Base-by-base conservation (phyloP, 2,113 vertebrate genomes). In the Nyctibius bracteatus region DNA sequence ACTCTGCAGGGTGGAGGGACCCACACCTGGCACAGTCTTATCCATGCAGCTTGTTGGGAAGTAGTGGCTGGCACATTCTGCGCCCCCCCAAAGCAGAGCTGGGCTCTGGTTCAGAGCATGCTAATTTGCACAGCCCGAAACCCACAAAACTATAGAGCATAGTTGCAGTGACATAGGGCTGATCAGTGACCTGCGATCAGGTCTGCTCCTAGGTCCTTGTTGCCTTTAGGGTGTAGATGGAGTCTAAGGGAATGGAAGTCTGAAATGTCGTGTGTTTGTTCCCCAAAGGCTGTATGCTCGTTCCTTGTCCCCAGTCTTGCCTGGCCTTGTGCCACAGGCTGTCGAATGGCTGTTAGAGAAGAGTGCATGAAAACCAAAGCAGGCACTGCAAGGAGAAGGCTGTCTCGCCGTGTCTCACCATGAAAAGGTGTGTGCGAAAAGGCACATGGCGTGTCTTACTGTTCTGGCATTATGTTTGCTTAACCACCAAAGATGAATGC, bases 371-470 rank as follows among this genome's bases (percentile, higher is more conserved):
- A 77, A 62, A n/a, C 22, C 37, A 39, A 43, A 51, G 68, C 39
- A 43, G 37, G 41, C 12, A 1, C 37, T 27, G 58, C 0, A 3
- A 65, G 63, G 31, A 35, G 55, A n/a, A 49, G 23, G 31, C 52
- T 27, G 25, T 10, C 25, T 67, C 44, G n/a, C 14, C 37, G 31
- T 5, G 0, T 18, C 47, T 83, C 17, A 12, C 49, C 0, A 0
- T 11, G 18, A 27, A 46, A 47, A 52, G 18, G 3, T 1, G 0
- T 4, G 27, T 24, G 54, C 57, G 31, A 71, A 52, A 35, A 87
- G 39, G 33, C 66, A 43, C 0, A 0, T 17, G 67, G 44, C 14
- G 1, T 24, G 28, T 15, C 39, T 37, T 83, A 67, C 63, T 86
- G 17, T 17, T 44, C 49, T 58, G 66, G 23, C 12, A 1, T 31